These are phyloP conservation scores for Adelges cooleyi DNA, from an alignment of 1,140 invertebrate species.

Conservation along the genomic window DNA sequence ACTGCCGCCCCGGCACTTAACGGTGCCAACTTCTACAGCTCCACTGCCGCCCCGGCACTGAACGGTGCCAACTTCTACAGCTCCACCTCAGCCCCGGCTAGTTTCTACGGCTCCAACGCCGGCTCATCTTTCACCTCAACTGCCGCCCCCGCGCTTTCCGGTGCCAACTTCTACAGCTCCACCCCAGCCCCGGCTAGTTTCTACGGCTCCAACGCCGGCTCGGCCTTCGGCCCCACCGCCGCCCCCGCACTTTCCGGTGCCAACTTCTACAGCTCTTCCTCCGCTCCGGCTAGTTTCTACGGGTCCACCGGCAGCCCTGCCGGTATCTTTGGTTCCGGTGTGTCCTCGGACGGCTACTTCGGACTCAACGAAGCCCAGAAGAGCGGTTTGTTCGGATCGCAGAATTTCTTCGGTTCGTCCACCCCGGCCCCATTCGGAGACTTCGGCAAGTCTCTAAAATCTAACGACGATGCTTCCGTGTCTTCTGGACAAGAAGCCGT, in stretches of 20 bases:
- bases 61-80: background rate
- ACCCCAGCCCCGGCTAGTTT: background rate
- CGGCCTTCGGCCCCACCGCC: background rate
- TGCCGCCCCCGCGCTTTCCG: background rate
- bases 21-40: background rate
- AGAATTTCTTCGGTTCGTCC: background rate
- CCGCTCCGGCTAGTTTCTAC: background rate
- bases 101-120: background rate
- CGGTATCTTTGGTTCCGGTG: too few species aligned
- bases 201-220: background rate
- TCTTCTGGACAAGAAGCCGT: background rate
- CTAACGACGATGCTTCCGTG: background rate
- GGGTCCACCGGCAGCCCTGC: background rate
- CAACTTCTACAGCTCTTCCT: background rate
- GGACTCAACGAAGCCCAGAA: too few species aligned
- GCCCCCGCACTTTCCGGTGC: background rate
- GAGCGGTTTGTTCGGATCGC: too few species aligned
- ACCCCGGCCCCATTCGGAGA: slow-evolving; percentile 2
- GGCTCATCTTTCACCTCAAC: background rate
- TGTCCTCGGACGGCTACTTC: too few species aligned
- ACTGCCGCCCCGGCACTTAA: slow-evolving; percentile 5
- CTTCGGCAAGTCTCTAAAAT: too few species aligned
- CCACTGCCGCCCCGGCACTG: background rate
- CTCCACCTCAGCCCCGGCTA: background rate
- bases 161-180: background rate